A percentile compares a stretch with the other conserved stretches of the same genome.
These are phyloP conservation scores for Heliothis subflexa DNA, from an alignment of 1,140 invertebrate species.

Conservation along the genomic window DNA sequence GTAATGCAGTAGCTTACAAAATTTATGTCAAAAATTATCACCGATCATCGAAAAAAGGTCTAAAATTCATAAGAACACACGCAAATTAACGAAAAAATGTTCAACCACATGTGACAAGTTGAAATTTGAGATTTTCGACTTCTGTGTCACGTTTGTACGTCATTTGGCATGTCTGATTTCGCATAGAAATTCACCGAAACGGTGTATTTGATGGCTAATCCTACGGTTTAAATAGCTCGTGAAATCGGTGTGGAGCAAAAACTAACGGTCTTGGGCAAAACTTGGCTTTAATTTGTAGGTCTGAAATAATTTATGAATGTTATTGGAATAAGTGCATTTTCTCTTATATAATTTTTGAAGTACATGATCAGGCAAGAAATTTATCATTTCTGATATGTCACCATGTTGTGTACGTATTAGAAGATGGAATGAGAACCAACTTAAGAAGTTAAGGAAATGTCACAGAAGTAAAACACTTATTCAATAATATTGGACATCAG, in stretches of 20 bases:
- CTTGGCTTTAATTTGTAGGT: background rate
- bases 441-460: too few relatives aligned
- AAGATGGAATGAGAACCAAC: too few relatives aligned
- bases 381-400: too few relatives aligned
- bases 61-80: constrained; percentile 57
- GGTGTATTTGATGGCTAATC: constrained; percentile 53
- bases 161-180: constrained; percentile 56
- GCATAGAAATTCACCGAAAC: constrained; percentile 62
- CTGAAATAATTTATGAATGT: too few relatives aligned
- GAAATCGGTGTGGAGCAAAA: constrained; percentile 55
- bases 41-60: constrained; percentile 45
- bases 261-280: constrained; percentile 6
- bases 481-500: too few relatives aligned
- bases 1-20: constrained; percentile 58
- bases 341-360: too few relatives aligned
- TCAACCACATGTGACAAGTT: constrained; percentile 59
- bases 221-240: constrained; percentile 60
- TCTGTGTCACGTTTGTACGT: constrained; percentile 44
- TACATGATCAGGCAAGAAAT: too few relatives aligned
- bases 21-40: constrained; percentile 50
- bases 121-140: constrained; percentile 59
- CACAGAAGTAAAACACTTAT: too few relatives aligned
- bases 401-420: too few relatives aligned
- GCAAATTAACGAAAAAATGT: constrained; percentile 57
- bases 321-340: too few relatives aligned